phyloP scores from a whole-genome alignment of 2,797 vertebrate genomes.

The Halcyon leucocephala region DNA sequence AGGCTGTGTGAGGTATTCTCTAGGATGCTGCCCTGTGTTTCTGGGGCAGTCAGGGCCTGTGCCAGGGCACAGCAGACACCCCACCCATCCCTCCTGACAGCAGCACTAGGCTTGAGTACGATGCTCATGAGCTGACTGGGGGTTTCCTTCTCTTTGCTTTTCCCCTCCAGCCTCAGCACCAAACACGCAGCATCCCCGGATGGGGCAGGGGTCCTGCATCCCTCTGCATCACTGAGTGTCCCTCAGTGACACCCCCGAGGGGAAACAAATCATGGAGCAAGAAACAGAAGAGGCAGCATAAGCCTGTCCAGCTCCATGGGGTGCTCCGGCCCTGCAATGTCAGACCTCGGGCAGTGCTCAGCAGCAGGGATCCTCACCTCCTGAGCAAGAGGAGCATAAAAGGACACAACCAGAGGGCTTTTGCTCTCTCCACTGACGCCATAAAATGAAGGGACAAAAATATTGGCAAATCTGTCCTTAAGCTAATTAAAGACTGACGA shows the following conservation, averaged over 20 bases:
- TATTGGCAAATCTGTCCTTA: not conserved
- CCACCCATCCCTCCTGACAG: not conserved
- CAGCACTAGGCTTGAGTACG: rapidly evolving
- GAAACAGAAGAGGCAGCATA: rapidly evolving
- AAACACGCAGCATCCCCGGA: rapidly evolving
- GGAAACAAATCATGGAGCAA: not conserved
- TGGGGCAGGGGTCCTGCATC: not conserved
- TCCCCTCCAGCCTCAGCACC: not conserved
- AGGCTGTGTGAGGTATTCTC: not conserved
- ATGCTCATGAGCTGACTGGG: not conserved
- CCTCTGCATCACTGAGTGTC: no score
- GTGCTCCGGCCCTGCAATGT: no score
- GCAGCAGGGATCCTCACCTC: not conserved
- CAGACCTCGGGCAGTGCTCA: rapidly evolving
- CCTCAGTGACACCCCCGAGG: not conserved
- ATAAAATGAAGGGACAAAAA: not conserved
- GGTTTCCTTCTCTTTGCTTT: not conserved
- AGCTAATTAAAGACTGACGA: not conserved
- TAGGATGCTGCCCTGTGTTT: not conserved
- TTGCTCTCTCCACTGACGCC: not conserved
- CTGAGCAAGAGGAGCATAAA: not conserved
- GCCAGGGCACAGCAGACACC: not conserved
- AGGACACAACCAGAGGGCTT: not conserved
- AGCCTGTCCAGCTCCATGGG: not conserved
- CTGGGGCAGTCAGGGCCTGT: rapidly evolving